Percentiles rank a stretch among this genome's conserved stretches.
Evolutionary conservation across 2,797 vertebrate genomes (phyloP).

Genomic region (Lagocephalus sceleratus): DNA sequence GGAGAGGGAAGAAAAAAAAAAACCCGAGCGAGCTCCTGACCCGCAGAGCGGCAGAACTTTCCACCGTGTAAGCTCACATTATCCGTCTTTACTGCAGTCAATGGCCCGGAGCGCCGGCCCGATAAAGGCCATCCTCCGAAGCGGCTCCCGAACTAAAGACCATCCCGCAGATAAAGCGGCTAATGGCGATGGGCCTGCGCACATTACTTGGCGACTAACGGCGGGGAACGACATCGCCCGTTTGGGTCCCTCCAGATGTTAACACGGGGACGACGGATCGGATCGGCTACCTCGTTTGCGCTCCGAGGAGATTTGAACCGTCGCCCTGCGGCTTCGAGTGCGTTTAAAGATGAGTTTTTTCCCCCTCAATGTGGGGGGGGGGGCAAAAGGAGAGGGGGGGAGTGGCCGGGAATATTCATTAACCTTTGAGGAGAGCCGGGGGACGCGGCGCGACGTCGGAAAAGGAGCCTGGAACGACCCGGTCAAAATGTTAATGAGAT

Average conservation of each 20-base stretch:
- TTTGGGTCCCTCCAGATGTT: constrained; percentile 8
- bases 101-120: neutral
- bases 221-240: neutral
- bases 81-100: neutral
- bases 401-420: constrained; percentile 17
- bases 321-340: neutral
- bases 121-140: neutral
- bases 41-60: too few relatives aligned
- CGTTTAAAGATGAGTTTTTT: constrained; percentile 25
- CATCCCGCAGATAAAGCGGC: neutral
- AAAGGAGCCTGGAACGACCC: constrained; percentile 19
- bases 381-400: constrained; percentile 18
- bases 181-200: constrained; percentile 1
- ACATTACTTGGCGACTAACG: constrained; percentile 26
- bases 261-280: neutral
- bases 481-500: constrained; percentile 35
- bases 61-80: neutral
- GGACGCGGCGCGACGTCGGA: constrained; percentile 13
- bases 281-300: neutral
- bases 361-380: neutral
- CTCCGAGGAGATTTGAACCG: constrained; percentile 2
- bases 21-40: too few relatives aligned
- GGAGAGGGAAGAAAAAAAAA: too few relatives aligned
- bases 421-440: constrained; percentile 31
- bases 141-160: neutral